Percentiles rank a stretch among this genome's conserved stretches.
These are phyloP conservation scores for Pantherophis vulpinus DNA, from an alignment of 2,797 vertebrate species.

Conservation along the genomic window DNA sequence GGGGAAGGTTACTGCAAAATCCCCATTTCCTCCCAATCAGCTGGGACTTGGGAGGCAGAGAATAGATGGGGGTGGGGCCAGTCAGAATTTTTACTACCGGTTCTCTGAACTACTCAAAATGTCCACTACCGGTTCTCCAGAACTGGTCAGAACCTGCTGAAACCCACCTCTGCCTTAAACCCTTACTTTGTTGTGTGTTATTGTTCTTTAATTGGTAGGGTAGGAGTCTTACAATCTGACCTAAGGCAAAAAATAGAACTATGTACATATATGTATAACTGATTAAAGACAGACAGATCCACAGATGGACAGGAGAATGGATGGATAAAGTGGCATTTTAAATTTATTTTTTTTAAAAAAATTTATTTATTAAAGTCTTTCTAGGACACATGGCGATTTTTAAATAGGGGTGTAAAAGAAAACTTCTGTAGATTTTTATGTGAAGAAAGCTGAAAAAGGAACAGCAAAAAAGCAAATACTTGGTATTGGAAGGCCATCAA, in stretches of 20 bases:
- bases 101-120: too few relatives aligned
- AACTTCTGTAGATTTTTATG: neutral
- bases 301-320: neutral
- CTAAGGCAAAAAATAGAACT: neutral
- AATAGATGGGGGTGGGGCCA: too few relatives aligned
- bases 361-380: neutral
- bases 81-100: too few relatives aligned
- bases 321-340: neutral
- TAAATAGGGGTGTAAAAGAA: neutral
- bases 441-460: neutral
- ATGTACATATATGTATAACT: neutral
- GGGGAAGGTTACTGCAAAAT: too few relatives aligned
- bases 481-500: neutral
- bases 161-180: neutral
- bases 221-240: neutral
- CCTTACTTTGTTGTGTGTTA: neutral
- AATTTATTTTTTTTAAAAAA: neutral
- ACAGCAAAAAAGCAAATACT: neutral
- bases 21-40: too few relatives aligned
- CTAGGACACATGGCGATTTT: neutral
- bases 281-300: neutral
- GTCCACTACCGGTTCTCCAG: too few relatives aligned
- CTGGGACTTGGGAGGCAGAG: too few relatives aligned
- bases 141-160: too few relatives aligned
- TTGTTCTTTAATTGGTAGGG: neutral